Evolutionary conservation across 2,888 invertebrate species (phyloP), one percentile per base, ranked within the genome.

Genomic region (Ryuthela nishihirai): DNA sequence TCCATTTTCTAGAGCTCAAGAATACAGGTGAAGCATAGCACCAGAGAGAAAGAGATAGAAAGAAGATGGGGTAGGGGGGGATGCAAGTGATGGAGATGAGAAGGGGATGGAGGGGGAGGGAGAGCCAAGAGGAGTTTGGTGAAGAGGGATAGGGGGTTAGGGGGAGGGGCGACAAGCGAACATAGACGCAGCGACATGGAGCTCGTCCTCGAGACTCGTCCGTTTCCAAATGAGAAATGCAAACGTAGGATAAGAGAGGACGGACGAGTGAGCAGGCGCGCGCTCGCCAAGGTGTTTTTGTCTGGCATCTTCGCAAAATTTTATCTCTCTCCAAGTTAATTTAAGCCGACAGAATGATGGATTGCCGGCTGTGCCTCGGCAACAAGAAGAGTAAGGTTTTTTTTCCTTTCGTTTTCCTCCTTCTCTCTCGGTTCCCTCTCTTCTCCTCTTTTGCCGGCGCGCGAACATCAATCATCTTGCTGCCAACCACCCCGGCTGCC

Each of bases 301-400:
- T 52, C 53, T 32, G 25, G 39, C 39, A 46, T 42, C 49, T 48
- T 41, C 49, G 44, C 34, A 60, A 60, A 60, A 49, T 62, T 62
- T 62, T 62, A 62, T 62, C 62, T 62, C 52, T 54, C 58, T 58
- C 50, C 49, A 40, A 62, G 62, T 62, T 62, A 62, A 62, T 62
- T 58, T 62, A 62, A 62, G 62, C 62, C 56, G 62, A 58, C 56
- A 58, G 58, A 18, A 62, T 62, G 62, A 62, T 62, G 58, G 62
- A 62, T 62, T 58, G 54, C 62, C 15, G 17, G 21, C 20, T 17
- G 42, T n/a, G 20, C 42, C 15, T 26, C 15, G 26, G 24, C 42
- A 25, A 26, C 39, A 39, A 42, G 17, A 42, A 26, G 26, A 26
- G 17, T 18, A 18, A 18, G 39, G 18, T n/a, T 17, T 39, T 39